These are phyloP conservation scores for Hycleus cichorii DNA, from an alignment of 1,140 invertebrate species.

Conservation along the genomic window DNA sequence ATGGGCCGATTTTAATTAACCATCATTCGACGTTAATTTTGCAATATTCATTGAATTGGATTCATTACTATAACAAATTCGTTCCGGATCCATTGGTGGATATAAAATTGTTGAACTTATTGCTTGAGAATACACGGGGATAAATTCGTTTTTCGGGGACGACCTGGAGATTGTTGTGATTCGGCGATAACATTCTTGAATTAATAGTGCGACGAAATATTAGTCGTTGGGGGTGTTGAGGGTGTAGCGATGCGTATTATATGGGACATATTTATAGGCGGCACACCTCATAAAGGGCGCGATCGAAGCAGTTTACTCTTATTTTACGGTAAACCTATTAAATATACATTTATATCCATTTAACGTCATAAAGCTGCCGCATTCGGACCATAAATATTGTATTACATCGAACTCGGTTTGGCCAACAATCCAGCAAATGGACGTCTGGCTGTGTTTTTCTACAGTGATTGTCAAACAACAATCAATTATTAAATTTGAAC, in stretches of 20 bases:
- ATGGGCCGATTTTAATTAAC: slow-evolving; percentile 13
- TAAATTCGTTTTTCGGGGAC: neutral
- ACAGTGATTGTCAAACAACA: too few species aligned
- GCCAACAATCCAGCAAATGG: neutral
- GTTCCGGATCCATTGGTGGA: neutral
- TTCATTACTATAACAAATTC: slow-evolving; percentile 7
- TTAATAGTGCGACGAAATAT: slow-evolving; percentile 3
- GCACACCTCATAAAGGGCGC: slow-evolving; percentile 18
- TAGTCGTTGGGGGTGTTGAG: neutral
- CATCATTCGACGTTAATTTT: slow-evolving; percentile 9
- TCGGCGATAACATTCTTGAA: neutral
- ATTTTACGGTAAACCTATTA: slow-evolving; percentile 28
- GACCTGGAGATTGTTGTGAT: too few species aligned
- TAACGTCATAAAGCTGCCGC: slow-evolving; percentile 24
- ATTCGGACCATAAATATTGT: slow-evolving; percentile 26
- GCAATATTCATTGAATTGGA: slow-evolving; percentile 6
- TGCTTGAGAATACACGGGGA: slow-evolving; percentile 18
- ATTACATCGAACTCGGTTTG: slow-evolving; percentile 19
- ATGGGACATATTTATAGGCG: slow-evolving; percentile 18
- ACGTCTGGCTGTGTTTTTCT: too few species aligned
- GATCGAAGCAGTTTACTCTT: slow-evolving; percentile 24
- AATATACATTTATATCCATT: slow-evolving; percentile 29
- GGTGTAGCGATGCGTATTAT: slow-evolving; percentile 3
- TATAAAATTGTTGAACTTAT: neutral
- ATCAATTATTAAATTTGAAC: too few species aligned